Evolutionary conservation across 2,113 vertebrate genomes (phyloP).

Genomic region (Nannobrachium achirus): DNA sequence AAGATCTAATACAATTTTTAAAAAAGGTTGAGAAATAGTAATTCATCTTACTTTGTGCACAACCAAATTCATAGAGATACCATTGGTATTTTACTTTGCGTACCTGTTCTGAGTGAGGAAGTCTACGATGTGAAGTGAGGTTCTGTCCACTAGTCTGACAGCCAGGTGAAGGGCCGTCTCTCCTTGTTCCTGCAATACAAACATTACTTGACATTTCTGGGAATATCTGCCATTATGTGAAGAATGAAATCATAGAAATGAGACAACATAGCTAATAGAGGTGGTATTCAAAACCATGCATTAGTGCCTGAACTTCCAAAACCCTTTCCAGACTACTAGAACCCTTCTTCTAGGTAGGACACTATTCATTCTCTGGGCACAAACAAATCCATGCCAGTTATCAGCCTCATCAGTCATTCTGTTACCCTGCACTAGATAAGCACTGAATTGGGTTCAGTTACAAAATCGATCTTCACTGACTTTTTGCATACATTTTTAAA

Average conservation of each 20-base stretch:
- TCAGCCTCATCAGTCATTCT: not conserved
- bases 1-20: too few species aligned
- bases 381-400: not conserved
- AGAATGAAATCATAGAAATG: not conserved
- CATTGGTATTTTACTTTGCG: too few species aligned
- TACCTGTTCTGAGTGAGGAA: constrained; percentile 98
- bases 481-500: too few species aligned
- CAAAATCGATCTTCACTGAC: too few species aligned
- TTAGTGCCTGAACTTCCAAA: not conserved
- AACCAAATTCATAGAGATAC: too few species aligned
- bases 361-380: not conserved
- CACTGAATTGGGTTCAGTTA: not conserved
- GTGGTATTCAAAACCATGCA: not conserved
- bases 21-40: too few species aligned
- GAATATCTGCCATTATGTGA: not conserved
- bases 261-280: not conserved
- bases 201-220: not conserved
- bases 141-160: constrained; percentile 94
- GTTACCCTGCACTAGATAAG: not conserved
- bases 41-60: too few species aligned
- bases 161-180: constrained; percentile 97
- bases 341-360: not conserved
- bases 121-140: constrained; percentile 96
- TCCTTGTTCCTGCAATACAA: constrained; percentile 86
- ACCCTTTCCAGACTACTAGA: not conserved